A percentile compares a stretch with the other conserved stretches of the same genome.
phyloP scores from a whole-genome alignment of 2,113 vertebrate genomes.

The Ursus arctos region DNA sequence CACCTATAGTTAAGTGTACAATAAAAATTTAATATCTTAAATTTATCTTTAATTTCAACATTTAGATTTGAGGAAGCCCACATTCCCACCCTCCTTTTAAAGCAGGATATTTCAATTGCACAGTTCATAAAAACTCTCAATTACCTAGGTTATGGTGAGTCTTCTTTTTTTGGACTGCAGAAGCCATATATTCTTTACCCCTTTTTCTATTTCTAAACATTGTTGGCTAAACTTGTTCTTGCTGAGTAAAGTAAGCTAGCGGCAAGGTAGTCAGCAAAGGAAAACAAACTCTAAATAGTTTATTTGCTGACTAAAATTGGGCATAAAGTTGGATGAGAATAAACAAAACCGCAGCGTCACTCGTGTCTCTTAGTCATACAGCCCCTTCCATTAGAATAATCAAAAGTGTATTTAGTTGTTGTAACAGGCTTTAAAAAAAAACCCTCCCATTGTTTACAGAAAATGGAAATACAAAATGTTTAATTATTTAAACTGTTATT shows the following conservation, averaged over 20 bases:
- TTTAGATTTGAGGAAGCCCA: conserved; percentile 9
- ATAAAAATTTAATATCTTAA: conserved; percentile 48
- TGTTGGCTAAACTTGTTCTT: conserved; percentile 25
- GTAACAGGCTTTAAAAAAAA: neutral
- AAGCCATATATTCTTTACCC: neutral
- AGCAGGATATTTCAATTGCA: neutral
- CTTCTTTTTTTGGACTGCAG: neutral
- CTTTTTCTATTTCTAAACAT: conserved; percentile 48
- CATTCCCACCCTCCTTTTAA: neutral
- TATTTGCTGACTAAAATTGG: conserved; percentile 62
- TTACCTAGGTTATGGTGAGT: neutral
- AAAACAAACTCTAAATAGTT: conserved; percentile 61
- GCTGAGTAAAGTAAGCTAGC: conserved; percentile 50
- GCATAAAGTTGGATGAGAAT: conserved; percentile 44
- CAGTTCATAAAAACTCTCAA: conserved; percentile 30
- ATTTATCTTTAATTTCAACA: conserved; percentile 36
- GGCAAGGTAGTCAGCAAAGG: neutral
- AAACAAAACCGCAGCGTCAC: neutral
- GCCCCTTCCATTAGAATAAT: neutral
- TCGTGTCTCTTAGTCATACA: conserved; percentile 4
- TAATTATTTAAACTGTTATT: conserved; percentile 54
- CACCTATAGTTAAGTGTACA: neutral
- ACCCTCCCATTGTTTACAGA: neutral
- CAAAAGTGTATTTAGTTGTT: conserved; percentile 28
- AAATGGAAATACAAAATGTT: conserved; percentile 55